Evolutionary conservation across 2,888 invertebrate species (phyloP).

Genomic region (Tridacna gigas): DNA sequence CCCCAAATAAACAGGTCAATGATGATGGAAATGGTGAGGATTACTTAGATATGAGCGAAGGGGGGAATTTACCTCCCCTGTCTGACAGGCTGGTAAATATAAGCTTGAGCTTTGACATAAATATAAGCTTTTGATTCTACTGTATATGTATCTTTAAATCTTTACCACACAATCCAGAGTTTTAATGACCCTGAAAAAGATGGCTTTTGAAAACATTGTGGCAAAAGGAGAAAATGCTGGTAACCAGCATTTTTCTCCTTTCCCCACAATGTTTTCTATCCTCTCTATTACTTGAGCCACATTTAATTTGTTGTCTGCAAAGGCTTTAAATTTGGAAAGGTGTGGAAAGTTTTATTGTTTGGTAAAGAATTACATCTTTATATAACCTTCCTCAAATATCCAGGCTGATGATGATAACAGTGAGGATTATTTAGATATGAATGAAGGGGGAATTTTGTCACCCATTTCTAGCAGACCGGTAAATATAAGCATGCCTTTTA

Average conservation of each 20-base stretch:
- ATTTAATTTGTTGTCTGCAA: neutral
- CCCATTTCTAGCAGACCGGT: neutral
- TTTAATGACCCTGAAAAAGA: too few species aligned
- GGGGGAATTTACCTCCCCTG: neutral
- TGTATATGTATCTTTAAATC: too few species aligned
- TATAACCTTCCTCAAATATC: neutral
- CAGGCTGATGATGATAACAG: neutral
- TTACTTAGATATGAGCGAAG: conserved; percentile 23
- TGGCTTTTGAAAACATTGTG: neutral
- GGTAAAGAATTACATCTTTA: too few species aligned
- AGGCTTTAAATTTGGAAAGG: neutral
- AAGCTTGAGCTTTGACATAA: neutral
- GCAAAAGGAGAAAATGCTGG: neutral
- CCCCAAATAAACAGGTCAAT: neutral
- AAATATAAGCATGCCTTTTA: neutral
- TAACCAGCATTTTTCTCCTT: neutral
- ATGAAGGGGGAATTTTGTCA: neutral
- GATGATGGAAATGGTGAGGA: conserved; percentile 5
- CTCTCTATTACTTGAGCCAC: too few species aligned
- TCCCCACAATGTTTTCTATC: neutral
- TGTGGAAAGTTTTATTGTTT: too few species aligned
- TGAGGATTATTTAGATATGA: conserved; percentile 31
- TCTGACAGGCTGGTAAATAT: conserved; percentile 4
- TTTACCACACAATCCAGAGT: too few species aligned
- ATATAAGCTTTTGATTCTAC: too few species aligned